Evolutionary conservation across 2,797 vertebrate species (phyloP).

Genomic region (Amphiprion clarkii): DNA sequence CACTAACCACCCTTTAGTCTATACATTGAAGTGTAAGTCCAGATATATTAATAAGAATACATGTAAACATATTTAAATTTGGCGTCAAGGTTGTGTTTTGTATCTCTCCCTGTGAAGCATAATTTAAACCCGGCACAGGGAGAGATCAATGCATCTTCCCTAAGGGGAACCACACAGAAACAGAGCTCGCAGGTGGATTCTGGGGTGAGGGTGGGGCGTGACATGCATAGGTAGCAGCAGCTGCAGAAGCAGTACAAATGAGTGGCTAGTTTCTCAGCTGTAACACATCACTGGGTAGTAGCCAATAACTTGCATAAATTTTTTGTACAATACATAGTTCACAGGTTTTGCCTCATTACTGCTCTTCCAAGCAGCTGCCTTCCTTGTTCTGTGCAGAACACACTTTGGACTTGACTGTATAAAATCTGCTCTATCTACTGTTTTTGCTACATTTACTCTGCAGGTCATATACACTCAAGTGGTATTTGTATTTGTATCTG

Average conservation of each 20-base stretch:
- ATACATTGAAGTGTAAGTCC: no score
- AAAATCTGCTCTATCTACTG: no score
- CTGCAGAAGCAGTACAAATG: conserved; percentile 25
- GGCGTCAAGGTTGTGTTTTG: background rate
- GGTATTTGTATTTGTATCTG: no score
- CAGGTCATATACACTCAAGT: no score
- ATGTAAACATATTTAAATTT: background rate
- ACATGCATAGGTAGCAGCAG: conserved; percentile 39
- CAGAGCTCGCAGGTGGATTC: conserved; percentile 33
- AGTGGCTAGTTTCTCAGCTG: background rate
- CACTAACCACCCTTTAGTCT: no score
- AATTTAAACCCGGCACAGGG: conserved; percentile 30
- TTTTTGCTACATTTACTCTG: no score
- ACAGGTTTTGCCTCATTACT: background rate
- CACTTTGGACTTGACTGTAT: no score
- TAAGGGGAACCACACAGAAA: conserved; percentile 22
- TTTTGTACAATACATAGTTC: background rate
- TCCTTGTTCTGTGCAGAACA: no score
- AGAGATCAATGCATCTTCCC: conserved; percentile 42
- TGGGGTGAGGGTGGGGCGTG: conserved; percentile 18
- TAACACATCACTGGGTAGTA: background rate
- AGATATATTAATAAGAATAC: no score
- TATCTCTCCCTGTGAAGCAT: conserved; percentile 12
- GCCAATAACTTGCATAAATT: background rate
- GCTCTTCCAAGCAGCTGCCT: no score